Percentiles rank a stretch among this genome's conserved stretches.
Evolutionary conservation across 2,888 invertebrate genomes (phyloP).

Genomic region (Aquatica leii): DNA sequence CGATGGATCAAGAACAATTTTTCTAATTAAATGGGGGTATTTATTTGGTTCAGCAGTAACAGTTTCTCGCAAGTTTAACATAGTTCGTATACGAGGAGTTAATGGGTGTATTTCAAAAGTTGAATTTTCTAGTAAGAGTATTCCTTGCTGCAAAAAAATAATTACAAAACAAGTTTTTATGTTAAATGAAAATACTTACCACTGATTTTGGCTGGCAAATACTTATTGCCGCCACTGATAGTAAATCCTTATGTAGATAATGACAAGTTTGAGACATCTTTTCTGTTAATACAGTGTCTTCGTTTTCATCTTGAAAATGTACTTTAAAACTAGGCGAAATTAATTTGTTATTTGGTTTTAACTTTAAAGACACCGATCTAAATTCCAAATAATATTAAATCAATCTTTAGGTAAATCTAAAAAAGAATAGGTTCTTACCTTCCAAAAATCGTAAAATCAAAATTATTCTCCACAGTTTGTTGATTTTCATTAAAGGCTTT

Average conservation of each 20-base stretch:
- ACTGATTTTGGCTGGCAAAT: constrained; percentile 70
- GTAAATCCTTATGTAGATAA: constrained; percentile 68
- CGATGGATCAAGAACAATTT: constrained; percentile 52
- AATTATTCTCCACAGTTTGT: constrained; percentile 62
- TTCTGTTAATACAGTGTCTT: constrained; percentile 52
- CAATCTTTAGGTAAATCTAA: no score
- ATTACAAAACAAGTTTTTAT: constrained; percentile 10
- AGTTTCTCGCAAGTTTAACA: constrained; percentile 59
- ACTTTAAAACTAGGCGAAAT: constrained; percentile 69
- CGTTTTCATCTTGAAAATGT: constrained; percentile 63
- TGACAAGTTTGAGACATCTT: constrained; percentile 65
- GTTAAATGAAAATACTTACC: constrained; percentile 60
- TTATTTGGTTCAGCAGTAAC: constrained; percentile 43
- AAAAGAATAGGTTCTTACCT: no score
- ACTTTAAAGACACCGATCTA: constrained; percentile 68
- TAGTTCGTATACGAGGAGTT: constrained; percentile 57
- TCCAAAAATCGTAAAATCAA: constrained; percentile 70
- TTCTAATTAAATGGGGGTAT: constrained; percentile 68
- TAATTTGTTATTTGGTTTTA: constrained; percentile 70
- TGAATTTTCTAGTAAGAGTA: constrained; percentile 72
- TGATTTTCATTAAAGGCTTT: constrained; percentile 54
- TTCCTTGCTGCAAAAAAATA: constrained; percentile 66
- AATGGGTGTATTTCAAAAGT: constrained; percentile 77
- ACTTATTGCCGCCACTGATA: constrained; percentile 72
- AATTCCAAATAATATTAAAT: constrained; percentile 17